Conservation (phyloP, 2,797 vertebrate species). For the Diplodus puntazzo region DNA sequence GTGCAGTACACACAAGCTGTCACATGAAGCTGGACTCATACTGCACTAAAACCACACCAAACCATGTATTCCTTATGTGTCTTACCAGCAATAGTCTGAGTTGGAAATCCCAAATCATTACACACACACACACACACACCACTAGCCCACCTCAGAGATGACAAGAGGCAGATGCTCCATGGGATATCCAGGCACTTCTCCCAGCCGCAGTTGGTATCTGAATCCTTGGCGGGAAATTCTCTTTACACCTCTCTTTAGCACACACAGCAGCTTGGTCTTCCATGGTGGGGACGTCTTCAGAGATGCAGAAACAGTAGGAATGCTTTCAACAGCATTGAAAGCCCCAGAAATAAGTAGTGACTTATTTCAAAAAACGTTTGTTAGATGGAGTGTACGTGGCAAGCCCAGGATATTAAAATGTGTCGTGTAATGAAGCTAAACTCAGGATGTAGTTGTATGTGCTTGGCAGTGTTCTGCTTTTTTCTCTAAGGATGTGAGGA, state of each 20-base stretch:
- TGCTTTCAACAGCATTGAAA: slow-evolving; percentile 86
- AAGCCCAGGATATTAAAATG: background rate
- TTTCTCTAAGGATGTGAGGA: background rate
- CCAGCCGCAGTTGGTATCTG: slow-evolving; percentile 76
- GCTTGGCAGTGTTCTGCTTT: background rate
- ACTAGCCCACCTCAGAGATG: slow-evolving; percentile 82
- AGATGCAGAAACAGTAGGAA: slow-evolving; percentile 78
- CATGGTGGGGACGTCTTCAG: slow-evolving; percentile 79
- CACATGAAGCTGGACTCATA: background rate
- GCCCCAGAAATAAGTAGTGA: slow-evolving; percentile 87
- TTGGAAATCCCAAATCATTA: background rate
- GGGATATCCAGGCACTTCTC: slow-evolving; percentile 80
- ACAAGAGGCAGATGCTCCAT: slow-evolving; percentile 88
- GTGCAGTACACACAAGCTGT: slow-evolving; percentile 9
- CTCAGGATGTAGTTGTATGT: background rate
- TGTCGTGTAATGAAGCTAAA: background rate
- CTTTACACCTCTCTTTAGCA: slow-evolving; percentile 81
- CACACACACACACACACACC: slow-evolving; percentile 3
- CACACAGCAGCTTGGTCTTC: slow-evolving; percentile 84
- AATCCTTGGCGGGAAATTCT: slow-evolving; percentile 70
- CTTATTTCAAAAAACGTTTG: slow-evolving; percentile 81
- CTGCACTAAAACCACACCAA: background rate
- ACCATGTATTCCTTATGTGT: background rate
- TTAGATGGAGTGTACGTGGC: slow-evolving; percentile 59
- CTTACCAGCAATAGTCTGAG: background rate